Conservation (phyloP, 2,797 vertebrate species). For the Tiaroga cobitis region DNA sequence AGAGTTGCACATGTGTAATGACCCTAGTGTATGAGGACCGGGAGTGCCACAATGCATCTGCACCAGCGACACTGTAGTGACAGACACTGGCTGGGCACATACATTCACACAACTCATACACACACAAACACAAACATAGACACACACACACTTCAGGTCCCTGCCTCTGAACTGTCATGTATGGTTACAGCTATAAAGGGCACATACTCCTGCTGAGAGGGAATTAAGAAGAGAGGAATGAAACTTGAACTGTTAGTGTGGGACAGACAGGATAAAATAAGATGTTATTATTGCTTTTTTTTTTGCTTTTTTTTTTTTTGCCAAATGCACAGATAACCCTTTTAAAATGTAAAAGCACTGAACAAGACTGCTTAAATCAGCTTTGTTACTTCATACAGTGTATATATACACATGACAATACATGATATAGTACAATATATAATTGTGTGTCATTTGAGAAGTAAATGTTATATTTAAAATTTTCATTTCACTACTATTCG, state of each 20-base stretch:
- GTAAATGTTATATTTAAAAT: neutral
- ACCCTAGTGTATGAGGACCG: conserved; percentile 42
- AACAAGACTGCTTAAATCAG: neutral
- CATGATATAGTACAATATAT: neutral
- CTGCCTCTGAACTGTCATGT: conserved; percentile 49
- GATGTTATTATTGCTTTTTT: neutral
- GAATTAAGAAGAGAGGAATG: conserved; percentile 13
- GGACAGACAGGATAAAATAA: neutral
- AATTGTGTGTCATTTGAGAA: neutral
- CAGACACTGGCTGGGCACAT: conserved; percentile 38
- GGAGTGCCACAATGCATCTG: conserved; percentile 6
- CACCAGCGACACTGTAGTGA: conserved; percentile 39
- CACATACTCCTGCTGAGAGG: conserved; percentile 12
- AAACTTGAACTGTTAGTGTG: neutral
- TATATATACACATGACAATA: neutral
- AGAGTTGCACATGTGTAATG: conserved; percentile 33
- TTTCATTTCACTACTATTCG: conserved; percentile 1
- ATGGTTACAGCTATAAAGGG: conserved; percentile 40
- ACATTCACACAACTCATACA: conserved; percentile 29
- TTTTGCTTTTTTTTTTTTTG: neutral
- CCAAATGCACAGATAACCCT: neutral
- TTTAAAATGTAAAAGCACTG: neutral
- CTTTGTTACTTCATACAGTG: neutral
- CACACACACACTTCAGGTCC: conserved; percentile 37
- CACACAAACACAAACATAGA: conserved; percentile 14